Conservation (phyloP, 1,140 invertebrate genomes). For the Cherax destructor region DNA sequence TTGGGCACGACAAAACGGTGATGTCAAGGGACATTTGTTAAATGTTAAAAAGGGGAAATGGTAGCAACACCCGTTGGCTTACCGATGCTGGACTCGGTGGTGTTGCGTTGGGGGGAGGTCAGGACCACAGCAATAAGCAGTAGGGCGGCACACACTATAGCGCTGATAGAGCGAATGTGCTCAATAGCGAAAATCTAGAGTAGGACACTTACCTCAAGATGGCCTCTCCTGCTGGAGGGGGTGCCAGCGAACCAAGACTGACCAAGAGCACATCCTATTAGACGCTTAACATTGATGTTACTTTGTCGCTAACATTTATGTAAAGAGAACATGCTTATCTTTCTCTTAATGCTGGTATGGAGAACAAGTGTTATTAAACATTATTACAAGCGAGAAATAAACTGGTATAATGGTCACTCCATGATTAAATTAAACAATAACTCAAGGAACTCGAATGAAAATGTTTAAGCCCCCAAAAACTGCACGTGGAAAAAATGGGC, state of each 20-base stretch:
- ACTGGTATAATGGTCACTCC: background rate
- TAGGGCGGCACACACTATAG: background rate
- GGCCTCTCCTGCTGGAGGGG: background rate
- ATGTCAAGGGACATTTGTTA: too few species aligned
- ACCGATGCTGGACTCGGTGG: too few species aligned
- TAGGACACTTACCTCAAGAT: background rate
- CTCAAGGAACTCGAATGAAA: background rate
- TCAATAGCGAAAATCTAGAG: background rate
- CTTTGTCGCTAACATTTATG: background rate
- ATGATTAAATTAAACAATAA: background rate
- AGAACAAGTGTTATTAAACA: too few species aligned
- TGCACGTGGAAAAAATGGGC: background rate
- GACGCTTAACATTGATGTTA: background rate
- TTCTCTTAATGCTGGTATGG: too few species aligned
- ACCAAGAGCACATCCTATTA: background rate
- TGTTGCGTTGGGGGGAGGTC: background rate
- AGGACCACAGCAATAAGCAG: background rate
- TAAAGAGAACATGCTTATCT: background rate
- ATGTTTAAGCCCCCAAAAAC: background rate
- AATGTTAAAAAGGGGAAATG: too few species aligned
- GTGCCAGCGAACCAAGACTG: background rate
- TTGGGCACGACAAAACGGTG: too few species aligned
- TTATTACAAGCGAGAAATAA: too few species aligned
- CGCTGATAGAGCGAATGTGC: background rate
- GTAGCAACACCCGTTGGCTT: too few species aligned